Conservation (phyloP, 2,888 invertebrate genomes). For the Agrenia bidenticulata region DNA sequence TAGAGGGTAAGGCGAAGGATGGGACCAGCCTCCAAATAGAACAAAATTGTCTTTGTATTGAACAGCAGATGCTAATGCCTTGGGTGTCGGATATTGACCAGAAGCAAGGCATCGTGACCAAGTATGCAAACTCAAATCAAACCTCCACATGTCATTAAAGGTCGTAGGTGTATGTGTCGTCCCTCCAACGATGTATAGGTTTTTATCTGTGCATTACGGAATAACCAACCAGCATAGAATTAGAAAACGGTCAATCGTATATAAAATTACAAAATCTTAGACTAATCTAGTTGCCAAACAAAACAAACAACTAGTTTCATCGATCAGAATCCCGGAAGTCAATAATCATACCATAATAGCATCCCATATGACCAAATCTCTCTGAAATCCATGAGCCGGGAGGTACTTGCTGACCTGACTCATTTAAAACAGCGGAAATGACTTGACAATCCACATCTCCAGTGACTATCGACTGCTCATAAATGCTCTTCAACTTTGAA, state of each 20-base stretch:
- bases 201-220: conserved; percentile 69
- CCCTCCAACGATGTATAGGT: conserved; percentile 94
- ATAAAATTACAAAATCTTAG: no score
- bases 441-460: conserved; percentile 76
- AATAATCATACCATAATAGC: conserved; percentile 63
- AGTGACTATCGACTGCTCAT: conserved; percentile 73
- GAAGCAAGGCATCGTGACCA: conserved; percentile 83
- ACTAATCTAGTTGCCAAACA: no score
- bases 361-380: conserved; percentile 88
- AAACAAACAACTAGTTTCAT: conserved; percentile 28
- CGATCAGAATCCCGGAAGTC: background rate
- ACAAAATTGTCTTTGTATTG: conserved; percentile 78
- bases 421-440: conserved; percentile 46
- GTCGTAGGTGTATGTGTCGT: conserved; percentile 92
- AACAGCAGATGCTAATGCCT: conserved; percentile 92
- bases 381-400: conserved; percentile 74
- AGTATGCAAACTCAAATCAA: conserved; percentile 79
- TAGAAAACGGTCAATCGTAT: no score
- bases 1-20: conserved; percentile 48
- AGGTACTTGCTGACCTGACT: conserved; percentile 59
- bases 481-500: conserved; percentile 70
- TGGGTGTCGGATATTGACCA: conserved; percentile 91
- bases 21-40: conserved; percentile 83
- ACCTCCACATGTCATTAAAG: conserved; percentile 93
- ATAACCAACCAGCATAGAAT: no score